These are phyloP conservation scores for Danio choprae DNA, from an alignment of 2,797 vertebrate genomes.

Conservation along the genomic window DNA sequence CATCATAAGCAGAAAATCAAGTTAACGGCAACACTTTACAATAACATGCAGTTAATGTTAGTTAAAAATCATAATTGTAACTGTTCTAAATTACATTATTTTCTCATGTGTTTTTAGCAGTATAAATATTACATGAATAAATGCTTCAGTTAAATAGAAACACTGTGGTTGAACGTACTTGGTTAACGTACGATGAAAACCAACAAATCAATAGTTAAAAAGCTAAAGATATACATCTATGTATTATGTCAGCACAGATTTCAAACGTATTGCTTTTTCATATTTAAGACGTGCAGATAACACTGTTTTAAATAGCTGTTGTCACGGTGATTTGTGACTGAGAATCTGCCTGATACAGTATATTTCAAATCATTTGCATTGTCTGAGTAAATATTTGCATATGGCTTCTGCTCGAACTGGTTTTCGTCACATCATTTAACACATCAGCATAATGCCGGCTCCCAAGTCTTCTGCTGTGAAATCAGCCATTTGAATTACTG, in stretches of 20 bases:
- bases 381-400: constrained; percentile 11
- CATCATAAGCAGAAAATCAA: no score
- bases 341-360: neutral
- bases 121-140: neutral
- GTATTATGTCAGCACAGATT: neutral
- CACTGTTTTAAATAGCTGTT: neutral
- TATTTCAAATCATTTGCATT: neutral
- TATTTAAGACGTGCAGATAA: neutral
- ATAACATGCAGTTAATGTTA: no score
- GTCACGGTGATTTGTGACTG: neutral
- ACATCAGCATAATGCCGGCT: neutral
- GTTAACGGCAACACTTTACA: no score
- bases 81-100: no score
- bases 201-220: neutral
- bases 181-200: neutral
- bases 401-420: neutral
- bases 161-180: neutral
- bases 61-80: no score
- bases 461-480: neutral
- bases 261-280: neutral
- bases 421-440: constrained; percentile 6
- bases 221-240: neutral
- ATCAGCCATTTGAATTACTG: neutral
- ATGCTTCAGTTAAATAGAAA: constrained; percentile 4
- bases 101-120: no score